Conservation (phyloP, 2,797 vertebrate species). For the Peromyscus attwateri region DNA sequence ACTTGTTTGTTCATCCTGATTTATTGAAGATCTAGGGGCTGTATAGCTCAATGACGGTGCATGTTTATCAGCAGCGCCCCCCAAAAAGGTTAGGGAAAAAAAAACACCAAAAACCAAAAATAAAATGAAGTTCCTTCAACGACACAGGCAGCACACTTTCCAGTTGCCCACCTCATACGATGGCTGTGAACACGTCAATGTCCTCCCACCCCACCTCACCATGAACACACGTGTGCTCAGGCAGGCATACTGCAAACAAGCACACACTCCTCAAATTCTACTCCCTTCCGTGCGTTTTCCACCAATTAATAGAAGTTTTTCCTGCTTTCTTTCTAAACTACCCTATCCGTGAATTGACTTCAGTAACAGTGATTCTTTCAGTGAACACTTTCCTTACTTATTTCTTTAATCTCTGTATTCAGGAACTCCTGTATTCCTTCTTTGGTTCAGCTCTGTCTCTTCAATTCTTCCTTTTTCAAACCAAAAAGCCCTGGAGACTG, state of each 20-base stretch:
- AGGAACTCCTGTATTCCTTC: background rate
- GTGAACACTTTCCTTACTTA: constrained; percentile 24
- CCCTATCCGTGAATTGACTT: background rate
- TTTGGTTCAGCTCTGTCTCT: constrained; percentile 1
- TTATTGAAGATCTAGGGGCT: background rate
- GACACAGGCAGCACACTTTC: background rate
- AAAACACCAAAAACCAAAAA: background rate
- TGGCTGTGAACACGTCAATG: background rate
- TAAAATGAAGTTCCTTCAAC: background rate
- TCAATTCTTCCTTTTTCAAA: constrained; percentile 44
- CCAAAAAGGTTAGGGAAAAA: background rate
- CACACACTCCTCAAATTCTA: background rate
- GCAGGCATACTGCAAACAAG: background rate
- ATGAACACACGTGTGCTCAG: background rate
- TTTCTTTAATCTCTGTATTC: constrained; percentile 24
- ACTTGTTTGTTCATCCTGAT: constrained; percentile 13
- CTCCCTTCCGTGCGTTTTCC: background rate
- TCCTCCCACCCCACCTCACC: background rate
- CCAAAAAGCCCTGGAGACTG: constrained; percentile 16
- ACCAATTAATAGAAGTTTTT: background rate
- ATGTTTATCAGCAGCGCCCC: background rate
- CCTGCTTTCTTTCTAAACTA: background rate
- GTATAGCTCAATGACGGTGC: background rate
- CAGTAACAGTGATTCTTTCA: constrained; percentile 11
- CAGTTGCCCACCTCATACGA: background rate